Evolutionary conservation across 2,113 vertebrate genomes (phyloP), one percentile per base, ranked within the genome.

Genomic region (Tursiops truncatus): DNA sequence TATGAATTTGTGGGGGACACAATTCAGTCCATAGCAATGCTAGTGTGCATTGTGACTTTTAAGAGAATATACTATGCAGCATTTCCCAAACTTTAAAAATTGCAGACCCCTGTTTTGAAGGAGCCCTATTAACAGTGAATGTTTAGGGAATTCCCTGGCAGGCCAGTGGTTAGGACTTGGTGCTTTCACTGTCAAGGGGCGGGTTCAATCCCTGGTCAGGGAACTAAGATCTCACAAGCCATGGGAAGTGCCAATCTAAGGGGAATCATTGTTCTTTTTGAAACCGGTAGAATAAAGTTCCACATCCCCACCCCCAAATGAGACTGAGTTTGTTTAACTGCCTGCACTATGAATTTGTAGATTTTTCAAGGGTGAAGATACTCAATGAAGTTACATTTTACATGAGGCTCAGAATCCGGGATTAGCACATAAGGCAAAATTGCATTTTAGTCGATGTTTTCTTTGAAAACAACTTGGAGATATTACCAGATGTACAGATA

Each of bases 311-410:
- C 91, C n/a, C 60, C 47, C 7, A 31, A 70, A 63, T 58, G 85
- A 81, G 15, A 60, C n/a, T 15, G 41, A 74, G 2, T 94, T 81
- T 92, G 47, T 60, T 84, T 79, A 91, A 65, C 28, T 84, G n/a
- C 17, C n/a, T 53, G 28, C 21, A 50, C 28, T 87, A 63, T 87
- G 47, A 73, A 95, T 47, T 47, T 95, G 21, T 62, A 95, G 60
- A 85, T 89, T 92, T 97, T 91, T 25, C 31, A 74, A 91, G 71
- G 33, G n/a, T 71, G 76, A 63, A 93, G 84, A 47, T 28, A 93
- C 4, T n/a, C 26, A 47, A 33, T 68, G 71, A 91, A 71, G 53
- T 88, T 70, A 70, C 12, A 60, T 60, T 2, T 74, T 63, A 36
- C 14, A 23, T 76, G 47, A 92, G 15, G 31, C 44, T 74, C 62